Evolutionary conservation across 2,113 vertebrate species (phyloP), one percentile per base, ranked within the genome.

Genomic region (Progne subis): DNA sequence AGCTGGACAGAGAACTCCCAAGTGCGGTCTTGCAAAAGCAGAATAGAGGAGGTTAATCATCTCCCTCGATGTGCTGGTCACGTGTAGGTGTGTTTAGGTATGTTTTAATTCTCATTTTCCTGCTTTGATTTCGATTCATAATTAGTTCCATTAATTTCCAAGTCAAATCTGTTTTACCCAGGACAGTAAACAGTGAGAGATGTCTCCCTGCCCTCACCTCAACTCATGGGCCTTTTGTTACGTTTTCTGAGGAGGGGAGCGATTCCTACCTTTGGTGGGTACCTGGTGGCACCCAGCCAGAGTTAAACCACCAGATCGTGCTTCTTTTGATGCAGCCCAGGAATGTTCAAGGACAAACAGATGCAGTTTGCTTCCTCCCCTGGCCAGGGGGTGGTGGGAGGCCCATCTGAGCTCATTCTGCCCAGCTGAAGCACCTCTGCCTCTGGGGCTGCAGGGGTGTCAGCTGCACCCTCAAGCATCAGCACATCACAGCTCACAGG

Each of bases 41-140:
- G 46, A 34, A n/a, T 4, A 24, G 46, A 68, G 11, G 3, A 49
- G 28, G 13, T 31, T 41, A 18, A 26, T 60, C 3, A 68, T 21
- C 39, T 68, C 53, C 19, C 21, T 60, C 0, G 0, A 17, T 5
- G 15, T 39, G 37, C 16, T 60, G 19, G 11, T 53, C 29, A 25
- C 12, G 11, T 47, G 47, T 15, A 41, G 8, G 7, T 47, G 39
- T 14, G 59, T 64, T 37, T 14, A 59, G 21, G 10, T 32, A 19
- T 59, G 23, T n/a, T n/a, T 82, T 47, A 59, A 57, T 67, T 74
- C 12, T 82, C 8, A 17, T 53, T 82, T 41, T 47, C 25, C 24
- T 31, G 14, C 17, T 47, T 60, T 53, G 24, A 29, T 52, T 89
- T 89, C 75, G 46, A 34, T 47, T 60, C 3, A 4, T 39, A 12